Base-by-base conservation (phyloP, 1,140 invertebrate genomes). In the Bombus vancouverensis region DNA sequence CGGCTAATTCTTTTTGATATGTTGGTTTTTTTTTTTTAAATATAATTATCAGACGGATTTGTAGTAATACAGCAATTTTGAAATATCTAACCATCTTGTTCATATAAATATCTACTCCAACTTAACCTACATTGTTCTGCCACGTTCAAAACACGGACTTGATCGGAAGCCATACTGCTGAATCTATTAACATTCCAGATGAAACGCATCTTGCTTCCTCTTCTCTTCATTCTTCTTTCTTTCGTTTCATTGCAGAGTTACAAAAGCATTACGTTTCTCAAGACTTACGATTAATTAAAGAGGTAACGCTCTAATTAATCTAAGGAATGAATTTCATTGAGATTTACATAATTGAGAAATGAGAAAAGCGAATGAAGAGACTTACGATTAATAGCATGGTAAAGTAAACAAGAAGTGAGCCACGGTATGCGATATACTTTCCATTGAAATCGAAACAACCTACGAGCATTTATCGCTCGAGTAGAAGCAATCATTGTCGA, bases 401-500 rank as follows among this genome's bases (percentile, higher is more conserved):
- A 53, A 22, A 66, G 44, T 68, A 44, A 75, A 62, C 32, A 75
- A 18, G 13, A 79, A 80, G 65, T 5, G 13, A 81, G 13, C 37
- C 12, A 57, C 32, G 42, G 34, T 34, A 59, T 28, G 39, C 47
- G 25, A 73, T 57, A 73, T 57, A 53, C 42, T 84, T 80, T 87
- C 37, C 32, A 42, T 77, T 80, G 28, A 34, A 74, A 68, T 70
- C 37, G 57, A 76, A 66, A 88, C 39, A 57, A 57, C 37, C 37
- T 65, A 66, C 28, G 37, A 65, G 22, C 53, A 13, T 37, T 32
- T 28, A 59, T 57, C 53, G 39, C 28, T 68, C 80, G 39, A 87
- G 76, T 68, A 53, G 83, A 82, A 75, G 47, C 39, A 75, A 85
- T 81, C 62, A 78, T 83, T 90, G 75, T 86, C 87, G 91, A 90